phyloP scores from a whole-genome alignment of 2,888 invertebrate species.

The Agrotis puta region DNA sequence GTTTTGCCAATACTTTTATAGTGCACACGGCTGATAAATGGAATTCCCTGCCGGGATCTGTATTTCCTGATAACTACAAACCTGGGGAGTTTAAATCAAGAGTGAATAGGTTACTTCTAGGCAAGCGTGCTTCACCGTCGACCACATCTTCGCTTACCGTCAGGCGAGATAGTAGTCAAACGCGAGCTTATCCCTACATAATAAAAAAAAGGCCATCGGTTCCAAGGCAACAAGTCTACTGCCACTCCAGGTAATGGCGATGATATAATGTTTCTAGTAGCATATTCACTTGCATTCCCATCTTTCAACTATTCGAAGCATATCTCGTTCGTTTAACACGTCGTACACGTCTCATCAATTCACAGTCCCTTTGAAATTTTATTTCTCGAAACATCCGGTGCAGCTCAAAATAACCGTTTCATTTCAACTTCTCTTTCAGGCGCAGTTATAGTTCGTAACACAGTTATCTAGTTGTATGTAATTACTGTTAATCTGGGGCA shows the following conservation, averaged over 20 bases:
- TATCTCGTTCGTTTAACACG: not conserved
- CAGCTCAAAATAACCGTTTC: not conserved
- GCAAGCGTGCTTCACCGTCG: too few species aligned
- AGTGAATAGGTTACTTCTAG: too few species aligned
- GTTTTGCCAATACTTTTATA: too few species aligned
- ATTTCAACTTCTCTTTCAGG: constrained; percentile 4
- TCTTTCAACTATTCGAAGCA: not conserved
- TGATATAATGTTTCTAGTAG: not conserved
- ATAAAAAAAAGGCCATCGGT: not conserved
- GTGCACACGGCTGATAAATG: too few species aligned
- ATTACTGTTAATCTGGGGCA: constrained; percentile 9
- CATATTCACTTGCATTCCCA: not conserved
- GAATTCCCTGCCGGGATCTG: too few species aligned
- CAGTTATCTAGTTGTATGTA: constrained; percentile 6
- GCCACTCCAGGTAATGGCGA: not conserved
- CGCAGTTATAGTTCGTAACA: not conserved
- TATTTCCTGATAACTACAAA: too few species aligned
- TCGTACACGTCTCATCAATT: not conserved
- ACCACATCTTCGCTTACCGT: too few species aligned
- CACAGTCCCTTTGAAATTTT: constrained; percentile 5
- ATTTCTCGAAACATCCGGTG: not conserved
- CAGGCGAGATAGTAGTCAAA: too few species aligned
- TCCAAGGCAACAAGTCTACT: not conserved
- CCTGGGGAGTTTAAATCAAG: too few species aligned
- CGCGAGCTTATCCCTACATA: too few species aligned